Base-by-base conservation (phyloP, 2,888 invertebrate genomes). In the Odontothrips loti region DNA sequence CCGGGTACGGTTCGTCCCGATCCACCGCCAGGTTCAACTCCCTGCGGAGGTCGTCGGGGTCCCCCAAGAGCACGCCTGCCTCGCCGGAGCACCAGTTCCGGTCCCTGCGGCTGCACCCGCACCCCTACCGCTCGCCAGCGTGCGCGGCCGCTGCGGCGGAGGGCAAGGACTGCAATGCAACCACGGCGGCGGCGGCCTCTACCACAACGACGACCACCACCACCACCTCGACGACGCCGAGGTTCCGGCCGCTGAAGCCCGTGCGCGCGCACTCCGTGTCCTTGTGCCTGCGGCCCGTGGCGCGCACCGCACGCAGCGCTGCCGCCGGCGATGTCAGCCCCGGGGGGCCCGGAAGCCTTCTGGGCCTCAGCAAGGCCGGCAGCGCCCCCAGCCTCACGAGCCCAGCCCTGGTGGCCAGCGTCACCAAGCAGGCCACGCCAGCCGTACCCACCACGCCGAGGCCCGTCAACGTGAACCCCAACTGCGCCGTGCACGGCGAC, bases 1-100 rank as follows among this genome's bases (percentile, higher is more conserved):
- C 89, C 80, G 89, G 89, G 80, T 89, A 89, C 84, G 89, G 89
- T 79, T 89, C 89, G 29, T 89, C 89, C 58, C 86, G 89, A 81
- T 75, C 68, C 27, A 75, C 68, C 27, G 23, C 68, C 11, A 23
- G 85, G 80, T 85, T 86, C 82, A 86, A 86, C 81, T 86, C 86
- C 29, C 81, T 86, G 79, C 83, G 87, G 79, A 82, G 86, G 23
- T 87, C 87, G 82, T 85, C 86, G 20, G 84, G 84, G 48, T 86
- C 86, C 83, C 82, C 79, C 85, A 86, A 81, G 83, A 81, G 81
- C 82, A 34, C 84, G 83, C n/a, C 82, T 86, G 84, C 82, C 84
- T 84, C 63, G 75, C 51, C n/a, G 75, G 80, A 48, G 63, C 79
- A 79, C 47, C 47, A 20, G 47, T 47, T 58, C 48, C 63, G 48